A percentile compares a stretch with the other conserved stretches of the same genome.
These are phyloP conservation scores for Pygocentrus nattereri DNA, from an alignment of 2,797 vertebrate species.

Conservation along the genomic window DNA sequence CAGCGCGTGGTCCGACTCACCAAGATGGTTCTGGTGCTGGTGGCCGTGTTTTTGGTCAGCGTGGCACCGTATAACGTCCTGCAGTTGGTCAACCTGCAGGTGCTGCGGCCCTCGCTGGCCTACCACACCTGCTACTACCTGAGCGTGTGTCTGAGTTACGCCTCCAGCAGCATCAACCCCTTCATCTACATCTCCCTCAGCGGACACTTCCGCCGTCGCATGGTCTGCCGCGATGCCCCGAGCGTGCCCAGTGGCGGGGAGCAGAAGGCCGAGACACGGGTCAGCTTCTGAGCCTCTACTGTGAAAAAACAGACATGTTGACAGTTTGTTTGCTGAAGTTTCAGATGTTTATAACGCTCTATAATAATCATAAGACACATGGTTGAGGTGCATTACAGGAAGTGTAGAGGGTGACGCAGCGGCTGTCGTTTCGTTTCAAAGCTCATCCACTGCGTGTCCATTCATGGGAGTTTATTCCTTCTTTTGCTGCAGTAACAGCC, in stretches of 20 bases:
- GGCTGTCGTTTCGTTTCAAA: background rate
- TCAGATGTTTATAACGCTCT: background rate
- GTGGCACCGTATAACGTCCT: constrained; percentile 68
- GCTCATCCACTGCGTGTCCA: background rate
- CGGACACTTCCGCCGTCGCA: constrained; percentile 70
- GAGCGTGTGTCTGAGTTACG: constrained; percentile 75
- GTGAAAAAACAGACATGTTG: background rate
- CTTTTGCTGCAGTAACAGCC: background rate
- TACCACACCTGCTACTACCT: constrained; percentile 71
- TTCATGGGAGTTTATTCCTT: background rate
- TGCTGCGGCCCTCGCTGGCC: constrained; percentile 60
- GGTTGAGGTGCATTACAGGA: background rate
- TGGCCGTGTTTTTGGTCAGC: constrained; percentile 65
- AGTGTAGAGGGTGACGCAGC: background rate
- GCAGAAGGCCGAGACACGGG: constrained; percentile 8
- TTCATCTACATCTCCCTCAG: constrained; percentile 75
- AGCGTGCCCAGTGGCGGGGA: background rate
- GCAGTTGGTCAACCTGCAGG: constrained; percentile 70
- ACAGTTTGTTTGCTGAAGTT: background rate
- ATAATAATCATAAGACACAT: background rate
- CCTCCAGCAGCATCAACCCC: constrained; percentile 73
- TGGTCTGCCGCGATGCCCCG: constrained; percentile 40
- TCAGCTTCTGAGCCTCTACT: constrained; percentile 1
- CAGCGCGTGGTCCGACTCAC: constrained; percentile 68
- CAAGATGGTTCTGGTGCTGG: constrained; percentile 69